A percentile compares a stretch with the other conserved stretches of the same genome.
These are phyloP conservation scores for Papilio polyxenes DNA, from an alignment of 1,140 invertebrate genomes.

Conservation along the genomic window DNA sequence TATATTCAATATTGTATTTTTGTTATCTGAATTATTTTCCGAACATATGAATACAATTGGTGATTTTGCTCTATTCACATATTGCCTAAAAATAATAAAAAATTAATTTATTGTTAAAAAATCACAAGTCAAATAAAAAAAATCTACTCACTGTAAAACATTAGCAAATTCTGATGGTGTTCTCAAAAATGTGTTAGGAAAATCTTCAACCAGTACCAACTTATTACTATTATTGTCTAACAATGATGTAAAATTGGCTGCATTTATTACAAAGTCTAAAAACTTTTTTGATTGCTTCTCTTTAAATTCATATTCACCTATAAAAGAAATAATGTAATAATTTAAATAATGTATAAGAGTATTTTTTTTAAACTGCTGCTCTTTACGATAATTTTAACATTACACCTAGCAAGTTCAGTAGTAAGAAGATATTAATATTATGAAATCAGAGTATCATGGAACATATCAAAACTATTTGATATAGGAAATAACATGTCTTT, in stretches of 20 bases:
- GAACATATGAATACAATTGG: slow-evolving; percentile 87
- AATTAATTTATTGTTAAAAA: neutral
- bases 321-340: slow-evolving; percentile 43
- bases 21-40: slow-evolving; percentile 82
- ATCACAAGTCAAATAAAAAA: neutral
- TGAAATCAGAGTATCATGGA: too few relatives aligned
- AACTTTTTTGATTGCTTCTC: slow-evolving; percentile 85
- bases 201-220: slow-evolving; percentile 86
- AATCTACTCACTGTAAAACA: slow-evolving; percentile 83
- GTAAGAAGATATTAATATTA: too few relatives aligned
- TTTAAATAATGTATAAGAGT: neutral
- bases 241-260: slow-evolving; percentile 85
- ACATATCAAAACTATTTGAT: neutral
- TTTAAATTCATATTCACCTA: slow-evolving; percentile 71
- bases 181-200: slow-evolving; percentile 86
- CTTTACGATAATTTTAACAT: neutral
- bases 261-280: slow-evolving; percentile 84
- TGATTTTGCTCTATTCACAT: slow-evolving; percentile 82
- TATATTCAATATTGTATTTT: slow-evolving; percentile 83
- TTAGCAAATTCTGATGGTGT: slow-evolving; percentile 82
- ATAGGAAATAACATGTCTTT: neutral
- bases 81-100: slow-evolving; percentile 81
- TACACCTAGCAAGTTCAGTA: too few relatives aligned
- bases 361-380: neutral
- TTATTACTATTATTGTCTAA: slow-evolving; percentile 81